Evolutionary conservation across 2,888 invertebrate genomes (phyloP).

Genomic region (Sinohyriopsis cumingii): DNA sequence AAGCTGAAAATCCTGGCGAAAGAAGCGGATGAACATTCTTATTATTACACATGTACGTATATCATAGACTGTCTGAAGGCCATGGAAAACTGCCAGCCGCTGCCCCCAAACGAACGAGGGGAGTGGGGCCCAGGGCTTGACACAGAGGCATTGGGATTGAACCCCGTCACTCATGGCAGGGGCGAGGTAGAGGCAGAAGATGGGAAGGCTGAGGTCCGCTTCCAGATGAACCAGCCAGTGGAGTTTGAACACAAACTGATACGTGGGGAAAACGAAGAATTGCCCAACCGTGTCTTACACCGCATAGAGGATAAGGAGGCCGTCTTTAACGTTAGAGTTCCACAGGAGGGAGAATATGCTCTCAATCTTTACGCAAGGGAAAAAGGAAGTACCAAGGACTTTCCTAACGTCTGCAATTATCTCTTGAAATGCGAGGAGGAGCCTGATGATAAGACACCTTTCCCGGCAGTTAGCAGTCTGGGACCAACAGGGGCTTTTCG

Average conservation of each 20-base stretch:
- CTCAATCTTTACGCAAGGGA: conserved; percentile 58
- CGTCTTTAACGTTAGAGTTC: conserved; percentile 52
- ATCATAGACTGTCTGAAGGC: conserved; percentile 39
- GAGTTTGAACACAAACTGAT: conserved; percentile 53
- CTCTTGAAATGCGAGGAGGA: conserved; percentile 53
- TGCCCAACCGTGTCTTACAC: conserved; percentile 47
- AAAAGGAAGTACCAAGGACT: conserved; percentile 41
- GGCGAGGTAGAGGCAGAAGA: conserved; percentile 54
- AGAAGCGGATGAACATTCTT: conserved; percentile 39
- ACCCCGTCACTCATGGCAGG: conserved; percentile 51
- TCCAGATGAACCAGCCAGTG: conserved; percentile 48
- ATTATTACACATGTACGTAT: conserved; percentile 49
- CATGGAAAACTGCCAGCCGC: conserved; percentile 40
- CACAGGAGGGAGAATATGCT: conserved; percentile 59
- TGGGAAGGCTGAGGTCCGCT: conserved; percentile 59
- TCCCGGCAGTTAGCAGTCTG: conserved; percentile 39
- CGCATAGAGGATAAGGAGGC: conserved; percentile 51
- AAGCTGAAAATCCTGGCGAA: conserved; percentile 54
- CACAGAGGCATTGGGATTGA: conserved; percentile 52
- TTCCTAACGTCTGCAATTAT: conserved; percentile 63
- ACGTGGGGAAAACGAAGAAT: conserved; percentile 44
- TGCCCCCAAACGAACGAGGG: conserved; percentile 60
- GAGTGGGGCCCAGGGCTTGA: conserved; percentile 67
- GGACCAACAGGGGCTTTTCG: conserved; percentile 42
- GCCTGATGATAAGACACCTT: conserved; percentile 42